These are phyloP conservation scores for Busseola fusca DNA, from an alignment of 2,888 invertebrate genomes.

Conservation along the genomic window DNA sequence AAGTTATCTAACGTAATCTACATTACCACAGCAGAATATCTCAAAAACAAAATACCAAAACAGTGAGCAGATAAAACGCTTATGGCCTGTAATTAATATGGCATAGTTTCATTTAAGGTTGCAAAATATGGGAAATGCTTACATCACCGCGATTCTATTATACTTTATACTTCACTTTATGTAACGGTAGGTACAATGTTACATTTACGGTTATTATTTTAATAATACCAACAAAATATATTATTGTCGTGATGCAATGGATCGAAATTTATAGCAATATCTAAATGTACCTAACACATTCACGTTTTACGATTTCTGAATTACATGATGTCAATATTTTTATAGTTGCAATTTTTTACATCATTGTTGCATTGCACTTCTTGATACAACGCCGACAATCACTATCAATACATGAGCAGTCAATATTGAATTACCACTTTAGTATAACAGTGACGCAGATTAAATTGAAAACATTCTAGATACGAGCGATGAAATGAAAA, in stretches of 20 bases:
- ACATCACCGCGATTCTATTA: constrained; percentile 64
- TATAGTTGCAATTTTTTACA: constrained; percentile 35
- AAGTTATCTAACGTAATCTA: constrained; percentile 38
- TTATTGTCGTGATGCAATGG: constrained; percentile 60
- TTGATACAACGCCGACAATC: constrained; percentile 20
- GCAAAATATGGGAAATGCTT: constrained; percentile 69
- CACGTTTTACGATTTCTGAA: constrained; percentile 45
- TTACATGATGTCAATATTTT: constrained; percentile 53
- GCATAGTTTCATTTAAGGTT: constrained; percentile 66
- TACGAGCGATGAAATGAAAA: constrained; percentile 1
- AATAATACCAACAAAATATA: constrained; percentile 67
- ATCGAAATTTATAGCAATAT: constrained; percentile 52
- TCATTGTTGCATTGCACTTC: constrained; percentile 42
- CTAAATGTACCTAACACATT: constrained; percentile 53
- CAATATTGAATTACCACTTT: constrained; percentile 39
- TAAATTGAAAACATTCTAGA: constrained; percentile 23
- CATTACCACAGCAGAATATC: constrained; percentile 47
- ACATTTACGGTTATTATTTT: constrained; percentile 70
- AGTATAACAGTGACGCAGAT: constrained; percentile 26
- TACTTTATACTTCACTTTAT: constrained; percentile 61
- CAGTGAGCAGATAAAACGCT: constrained; percentile 56
- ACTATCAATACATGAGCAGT: constrained; percentile 21
- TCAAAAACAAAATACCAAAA: constrained; percentile 57
- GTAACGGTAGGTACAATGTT: constrained; percentile 59
- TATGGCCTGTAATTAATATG: constrained; percentile 65